Conservation (phyloP, 37 sponge, comb jelly and placozoan species). For the Oopsacas minuta region DNA sequence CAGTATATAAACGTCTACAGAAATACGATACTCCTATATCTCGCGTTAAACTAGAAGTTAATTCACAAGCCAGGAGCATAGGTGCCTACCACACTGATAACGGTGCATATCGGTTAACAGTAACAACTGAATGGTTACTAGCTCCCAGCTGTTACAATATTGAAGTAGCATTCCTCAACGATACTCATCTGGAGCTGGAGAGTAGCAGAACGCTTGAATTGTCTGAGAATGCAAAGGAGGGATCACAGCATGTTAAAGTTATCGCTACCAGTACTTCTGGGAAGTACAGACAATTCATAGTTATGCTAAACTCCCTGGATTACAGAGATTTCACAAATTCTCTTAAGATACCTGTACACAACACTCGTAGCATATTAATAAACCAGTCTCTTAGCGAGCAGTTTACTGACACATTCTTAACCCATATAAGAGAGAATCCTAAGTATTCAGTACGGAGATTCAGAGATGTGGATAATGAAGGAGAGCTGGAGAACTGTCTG, state of each 20-base stretch:
- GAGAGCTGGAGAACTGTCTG: constrained; percentile 58
- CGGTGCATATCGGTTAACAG: not conserved
- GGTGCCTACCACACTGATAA: constrained; percentile 9
- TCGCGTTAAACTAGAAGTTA: not conserved
- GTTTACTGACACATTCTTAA: constrained; percentile 63
- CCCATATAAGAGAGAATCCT: constrained; percentile 62
- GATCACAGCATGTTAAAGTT: constrained; percentile 27
- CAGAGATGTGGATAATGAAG: not conserved
- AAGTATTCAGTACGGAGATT: constrained; percentile 15
- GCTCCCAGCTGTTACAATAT: not conserved
- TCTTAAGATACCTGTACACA: constrained; percentile 47
- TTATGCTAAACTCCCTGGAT: constrained; percentile 51
- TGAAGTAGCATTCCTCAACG: not conserved
- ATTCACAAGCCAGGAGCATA: not conserved
- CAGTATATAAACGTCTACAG: not conserved
- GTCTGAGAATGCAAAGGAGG: constrained; percentile 14
- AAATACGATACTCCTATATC: not conserved
- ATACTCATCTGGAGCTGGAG: constrained; percentile 7
- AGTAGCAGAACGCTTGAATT: not conserved
- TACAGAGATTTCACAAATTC: constrained; percentile 49
- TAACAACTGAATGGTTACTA: not conserved
- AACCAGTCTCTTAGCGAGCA: constrained; percentile 70
- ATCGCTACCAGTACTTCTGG: constrained; percentile 22
- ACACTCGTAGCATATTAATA: constrained; percentile 65
- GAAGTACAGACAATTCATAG: constrained; percentile 18